Base-by-base conservation (phyloP, 2,113 vertebrate genomes). In the Spea multiplicata region DNA sequence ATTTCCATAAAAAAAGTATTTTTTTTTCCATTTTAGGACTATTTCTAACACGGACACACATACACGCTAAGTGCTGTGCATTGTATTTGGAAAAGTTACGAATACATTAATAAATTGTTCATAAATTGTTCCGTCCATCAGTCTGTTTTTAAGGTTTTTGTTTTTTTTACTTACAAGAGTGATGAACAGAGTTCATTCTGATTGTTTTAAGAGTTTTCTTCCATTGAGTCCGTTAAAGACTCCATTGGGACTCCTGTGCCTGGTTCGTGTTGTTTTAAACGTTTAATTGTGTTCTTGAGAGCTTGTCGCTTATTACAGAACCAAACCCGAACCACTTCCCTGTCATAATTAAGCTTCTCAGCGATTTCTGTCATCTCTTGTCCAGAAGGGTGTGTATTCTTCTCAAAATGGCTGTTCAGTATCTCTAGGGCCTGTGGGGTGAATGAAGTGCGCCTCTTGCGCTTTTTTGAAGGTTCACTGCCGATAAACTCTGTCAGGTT, bases 251-350 rank as follows among this genome's bases (percentile, higher is more conserved):
- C 91, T 0, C 90, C 91, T 0, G 92, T 85, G 0, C 93, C 86
- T 0, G 96, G 92, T 84, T 99, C 97, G 0, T 96, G 95, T 84
- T 94, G 96, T 92, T 99, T 99, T 91, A 99, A 93, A 84, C 97
- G 95, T 91, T 99, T 99, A 90, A 99, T 97, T 76, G 97, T 99
- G 91, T 99, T 99, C 93, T 99, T 99, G 91, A 99, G 92, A 14
- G 97, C 97, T 92, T 99, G 97, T 88, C 97, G 95, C 91, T 99
- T 99, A 94, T 99, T 99, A 95, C 97, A 99, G 95, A 99, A 99
- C 97, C 97, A 99, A 86, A 99, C 97, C 75, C 97, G 96, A 87
- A 99, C 97, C 91, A 99, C 97, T 91, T 99, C 97, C 64, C 97
- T 93, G 88, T 99, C 97, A 90, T 99, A 99, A 94, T 97, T 98